phyloP scores from a whole-genome alignment of 2,888 invertebrate genomes.

The Drosophila multiciliata region DNA sequence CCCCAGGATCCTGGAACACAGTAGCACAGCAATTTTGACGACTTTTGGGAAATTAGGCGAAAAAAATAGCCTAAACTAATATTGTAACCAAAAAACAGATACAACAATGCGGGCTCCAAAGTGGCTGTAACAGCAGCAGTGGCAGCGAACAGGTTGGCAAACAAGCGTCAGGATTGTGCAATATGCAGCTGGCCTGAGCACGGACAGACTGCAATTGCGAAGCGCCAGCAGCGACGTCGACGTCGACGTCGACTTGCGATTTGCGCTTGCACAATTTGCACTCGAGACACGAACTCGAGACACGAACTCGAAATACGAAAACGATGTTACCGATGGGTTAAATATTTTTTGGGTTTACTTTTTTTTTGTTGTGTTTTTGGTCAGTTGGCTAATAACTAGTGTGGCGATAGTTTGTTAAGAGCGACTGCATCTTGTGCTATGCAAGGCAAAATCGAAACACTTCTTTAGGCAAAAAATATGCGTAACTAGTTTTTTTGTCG shows the following conservation, averaged over 20 bases:
- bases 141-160: conserved; percentile 68
- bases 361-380: conserved; percentile 38
- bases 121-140: background rate
- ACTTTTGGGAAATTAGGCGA: conserved; percentile 42
- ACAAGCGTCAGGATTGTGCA: conserved; percentile 76
- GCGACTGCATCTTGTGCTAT: conserved; percentile 45
- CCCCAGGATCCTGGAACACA: conserved; percentile 87
- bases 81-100: conserved; percentile 40
- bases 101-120: conserved; percentile 28
- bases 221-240: conserved; percentile 25
- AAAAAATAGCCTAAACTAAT: conserved; percentile 1
- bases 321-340: conserved; percentile 44
- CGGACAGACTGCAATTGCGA: conserved; percentile 50
- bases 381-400: conserved; percentile 70
- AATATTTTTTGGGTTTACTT: conserved; percentile 38
- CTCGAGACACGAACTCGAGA: conserved; percentile 16
- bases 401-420: conserved; percentile 55
- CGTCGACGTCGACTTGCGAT: conserved; percentile 37
- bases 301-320: conserved; percentile 43
- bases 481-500: conserved; percentile 44
- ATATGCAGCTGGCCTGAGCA: conserved; percentile 65
- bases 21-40: conserved; percentile 85
- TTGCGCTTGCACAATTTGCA: conserved; percentile 67
- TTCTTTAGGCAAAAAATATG: conserved; percentile 3
- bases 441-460: conserved; percentile 2